phyloP scores from a whole-genome alignment of 2,888 invertebrate genomes.

The Drosophila anceps region DNA sequence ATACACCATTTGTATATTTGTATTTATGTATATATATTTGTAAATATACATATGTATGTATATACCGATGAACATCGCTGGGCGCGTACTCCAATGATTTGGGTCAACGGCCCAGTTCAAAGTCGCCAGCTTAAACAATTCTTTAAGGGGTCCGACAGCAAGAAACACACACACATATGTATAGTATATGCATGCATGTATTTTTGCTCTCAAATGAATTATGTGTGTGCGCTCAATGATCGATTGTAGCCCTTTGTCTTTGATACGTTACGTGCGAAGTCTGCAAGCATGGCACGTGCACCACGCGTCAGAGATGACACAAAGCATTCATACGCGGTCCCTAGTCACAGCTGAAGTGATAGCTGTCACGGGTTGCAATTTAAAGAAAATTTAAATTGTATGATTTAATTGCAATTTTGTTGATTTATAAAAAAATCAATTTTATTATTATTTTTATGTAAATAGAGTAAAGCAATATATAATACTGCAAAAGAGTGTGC shows the following conservation, averaged over 20 bases:
- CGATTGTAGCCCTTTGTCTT: conserved; percentile 59
- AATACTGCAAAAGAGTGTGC: too few relatives aligned
- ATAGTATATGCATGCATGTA: background rate
- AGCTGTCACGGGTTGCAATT: background rate
- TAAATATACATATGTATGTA: background rate
- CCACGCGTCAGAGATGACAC: conserved; percentile 47
- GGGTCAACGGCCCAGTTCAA: conserved; percentile 79
- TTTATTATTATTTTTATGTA: background rate
- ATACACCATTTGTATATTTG: background rate
- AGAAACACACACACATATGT: background rate
- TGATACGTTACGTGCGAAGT: conserved; percentile 62
- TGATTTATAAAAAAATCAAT: background rate
- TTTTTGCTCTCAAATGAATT: conserved; percentile 7
- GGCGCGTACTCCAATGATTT: conserved; percentile 41
- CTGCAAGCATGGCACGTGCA: conserved; percentile 59
- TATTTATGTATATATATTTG: background rate
- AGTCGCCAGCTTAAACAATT: conserved; percentile 39
- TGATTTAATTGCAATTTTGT: background rate
- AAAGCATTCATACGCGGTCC: background rate
- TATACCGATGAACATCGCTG: background rate
- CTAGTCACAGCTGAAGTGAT: conserved; percentile 1
- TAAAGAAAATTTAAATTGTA: background rate
- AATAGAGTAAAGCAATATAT: background rate
- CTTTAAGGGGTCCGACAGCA: conserved; percentile 12
- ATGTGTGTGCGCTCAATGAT: conserved; percentile 32